Percentiles rank a stretch among this genome's conserved stretches.
These are phyloP conservation scores for Mycteria americana DNA, from an alignment of 2,797 vertebrate species.

Conservation along the genomic window DNA sequence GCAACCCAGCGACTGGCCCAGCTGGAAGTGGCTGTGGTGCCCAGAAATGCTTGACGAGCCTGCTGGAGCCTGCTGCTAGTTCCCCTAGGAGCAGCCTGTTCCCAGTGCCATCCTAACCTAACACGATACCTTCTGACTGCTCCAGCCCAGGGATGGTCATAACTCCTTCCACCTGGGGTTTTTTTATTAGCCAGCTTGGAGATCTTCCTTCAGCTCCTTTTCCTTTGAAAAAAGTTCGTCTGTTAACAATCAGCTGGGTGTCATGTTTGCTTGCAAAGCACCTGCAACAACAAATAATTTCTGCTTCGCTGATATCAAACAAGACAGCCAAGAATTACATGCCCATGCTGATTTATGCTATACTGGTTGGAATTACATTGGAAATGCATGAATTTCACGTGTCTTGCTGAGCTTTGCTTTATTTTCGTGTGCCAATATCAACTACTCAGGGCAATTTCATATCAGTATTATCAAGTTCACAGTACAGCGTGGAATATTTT, in stretches of 20 bases:
- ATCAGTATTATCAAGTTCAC: conserved; percentile 12
- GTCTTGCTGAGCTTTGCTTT: conserved; percentile 35
- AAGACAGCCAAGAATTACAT: conserved; percentile 22
- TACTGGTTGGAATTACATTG: background rate
- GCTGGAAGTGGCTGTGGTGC: background rate
- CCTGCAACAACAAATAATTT: conserved; percentile 51
- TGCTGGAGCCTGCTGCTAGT: background rate
- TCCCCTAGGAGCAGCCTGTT: background rate
- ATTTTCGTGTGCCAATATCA: conserved; percentile 5
- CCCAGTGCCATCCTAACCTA: background rate
- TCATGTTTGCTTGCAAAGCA: conserved; percentile 57
- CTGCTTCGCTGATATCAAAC: background rate
- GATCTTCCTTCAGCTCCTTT: conserved; percentile 2
- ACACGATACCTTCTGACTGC: background rate
- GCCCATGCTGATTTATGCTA: conserved; percentile 2
- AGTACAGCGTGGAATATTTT: background rate
- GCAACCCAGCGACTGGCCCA: background rate
- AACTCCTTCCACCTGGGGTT: conserved; percentile 31
- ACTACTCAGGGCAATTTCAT: background rate
- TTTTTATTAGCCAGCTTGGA: conserved; percentile 23
- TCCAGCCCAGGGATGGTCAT: background rate
- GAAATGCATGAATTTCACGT: conserved; percentile 10
- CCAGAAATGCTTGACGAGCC: background rate
- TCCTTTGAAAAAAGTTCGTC: background rate
- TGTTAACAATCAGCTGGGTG: background rate